Evolutionary conservation across 2,113 vertebrate species (phyloP).

Genomic region (Tragulus kanchil): DNA sequence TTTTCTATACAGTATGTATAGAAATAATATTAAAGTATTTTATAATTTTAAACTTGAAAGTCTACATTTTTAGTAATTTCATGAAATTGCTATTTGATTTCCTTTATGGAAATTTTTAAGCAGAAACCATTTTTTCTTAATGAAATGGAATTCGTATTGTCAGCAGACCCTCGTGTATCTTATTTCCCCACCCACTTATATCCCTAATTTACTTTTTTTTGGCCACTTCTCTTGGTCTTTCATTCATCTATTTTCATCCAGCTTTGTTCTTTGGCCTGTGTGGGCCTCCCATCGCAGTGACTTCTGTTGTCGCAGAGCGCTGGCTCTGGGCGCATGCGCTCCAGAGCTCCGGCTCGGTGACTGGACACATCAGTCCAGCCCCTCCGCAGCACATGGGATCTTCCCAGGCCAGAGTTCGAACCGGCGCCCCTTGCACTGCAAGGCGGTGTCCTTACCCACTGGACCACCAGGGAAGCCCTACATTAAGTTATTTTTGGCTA

Average conservation of each 20-base stretch:
- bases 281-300: no score
- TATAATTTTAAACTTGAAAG: conserved; percentile 12
- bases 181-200: not conserved
- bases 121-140: not conserved
- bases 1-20: not conserved
- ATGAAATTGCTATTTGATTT: conserved; percentile 5
- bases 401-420: no score
- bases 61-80: conserved; percentile 36
- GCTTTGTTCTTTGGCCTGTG: no score
- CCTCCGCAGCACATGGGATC: no score
- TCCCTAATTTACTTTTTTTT: not conserved
- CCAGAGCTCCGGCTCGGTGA: no score
- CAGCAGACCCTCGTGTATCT: not conserved
- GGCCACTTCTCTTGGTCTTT: no score
- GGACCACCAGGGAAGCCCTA: not conserved
- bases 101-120: conserved; percentile 15
- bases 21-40: conserved; percentile 44
- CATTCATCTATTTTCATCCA: no score
- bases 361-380: no score
- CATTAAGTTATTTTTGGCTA: conserved; percentile 35
- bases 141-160: not conserved
- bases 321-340: no score
- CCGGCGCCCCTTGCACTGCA: no score
- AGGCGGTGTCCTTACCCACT: no score
- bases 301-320: no score